These are phyloP conservation scores for Umimayanthus kanabou DNA, from an alignment of 92 coral and sea anemone genomes.

Conservation along the genomic window DNA sequence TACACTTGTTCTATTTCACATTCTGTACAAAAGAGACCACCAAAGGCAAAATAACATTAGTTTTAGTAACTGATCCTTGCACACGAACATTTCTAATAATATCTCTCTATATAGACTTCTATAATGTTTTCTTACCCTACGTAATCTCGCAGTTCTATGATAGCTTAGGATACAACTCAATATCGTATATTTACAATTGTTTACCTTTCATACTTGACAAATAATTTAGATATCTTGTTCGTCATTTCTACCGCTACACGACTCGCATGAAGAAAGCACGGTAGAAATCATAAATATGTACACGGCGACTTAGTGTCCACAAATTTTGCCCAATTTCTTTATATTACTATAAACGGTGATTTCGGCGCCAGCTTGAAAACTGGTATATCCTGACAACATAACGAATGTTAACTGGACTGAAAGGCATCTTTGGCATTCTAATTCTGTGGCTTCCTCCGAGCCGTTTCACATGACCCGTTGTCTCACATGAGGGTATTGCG, in stretches of 20 bases:
- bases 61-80: constrained; percentile 1
- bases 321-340: background rate
- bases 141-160: constrained; percentile 15
- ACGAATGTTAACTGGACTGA: constrained; percentile 37
- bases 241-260: constrained; percentile 22
- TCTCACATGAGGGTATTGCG: constrained; percentile 37
- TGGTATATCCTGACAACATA: constrained; percentile 43
- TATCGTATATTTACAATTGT: constrained; percentile 25
- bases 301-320: background rate
- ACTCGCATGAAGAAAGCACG: constrained; percentile 32
- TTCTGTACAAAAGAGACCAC: constrained; percentile 27
- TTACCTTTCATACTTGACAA: constrained; percentile 26
- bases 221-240: constrained; percentile 39
- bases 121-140: background rate
- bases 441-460: constrained; percentile 8
- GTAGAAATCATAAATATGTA: constrained; percentile 19
- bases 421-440: constrained; percentile 34
- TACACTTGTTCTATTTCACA: constrained; percentile 1
- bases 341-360: constrained; percentile 37
- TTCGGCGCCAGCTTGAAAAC: constrained; percentile 41
- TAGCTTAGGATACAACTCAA: constrained; percentile 19
- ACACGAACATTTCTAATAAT: background rate
- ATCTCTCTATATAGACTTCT: constrained; percentile 20
- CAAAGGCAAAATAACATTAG: constrained; percentile 8
- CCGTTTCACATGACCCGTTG: constrained; percentile 36